These are phyloP conservation scores for Sarcoramphus papa DNA, from an alignment of 2,797 vertebrate genomes.

Conservation along the genomic window DNA sequence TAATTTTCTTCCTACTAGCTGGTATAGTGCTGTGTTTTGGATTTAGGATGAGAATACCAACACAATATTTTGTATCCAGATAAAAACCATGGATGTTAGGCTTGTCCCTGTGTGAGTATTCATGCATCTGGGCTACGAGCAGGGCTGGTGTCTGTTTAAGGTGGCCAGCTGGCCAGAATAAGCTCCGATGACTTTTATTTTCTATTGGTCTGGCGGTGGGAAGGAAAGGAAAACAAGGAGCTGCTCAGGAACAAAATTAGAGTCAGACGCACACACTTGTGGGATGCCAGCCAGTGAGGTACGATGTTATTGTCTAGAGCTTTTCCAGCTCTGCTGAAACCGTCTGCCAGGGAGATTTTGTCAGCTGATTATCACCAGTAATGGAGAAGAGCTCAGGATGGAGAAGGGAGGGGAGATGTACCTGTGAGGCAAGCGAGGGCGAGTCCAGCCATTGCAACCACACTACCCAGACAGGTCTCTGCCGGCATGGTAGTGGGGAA, in stretches of 20 bases:
- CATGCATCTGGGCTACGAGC: not conserved
- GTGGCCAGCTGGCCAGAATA: not conserved
- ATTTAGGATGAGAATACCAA: not conserved
- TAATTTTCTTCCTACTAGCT: too few relatives aligned
- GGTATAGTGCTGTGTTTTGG: too few relatives aligned
- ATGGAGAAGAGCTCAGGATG: not conserved
- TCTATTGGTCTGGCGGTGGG: not conserved
- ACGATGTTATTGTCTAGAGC: not conserved
- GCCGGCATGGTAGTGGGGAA: not conserved
- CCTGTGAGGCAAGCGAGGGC: fast-evolving
- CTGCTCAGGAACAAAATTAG: not conserved
- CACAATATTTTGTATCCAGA: not conserved
- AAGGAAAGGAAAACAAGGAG: not conserved
- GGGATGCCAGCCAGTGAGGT: not conserved
- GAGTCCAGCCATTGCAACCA: not conserved
- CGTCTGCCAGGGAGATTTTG: not conserved
- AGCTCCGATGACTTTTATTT: not conserved
- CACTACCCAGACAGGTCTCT: not conserved
- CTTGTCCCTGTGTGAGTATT: not conserved
- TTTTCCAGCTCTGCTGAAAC: not conserved
- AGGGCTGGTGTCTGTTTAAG: not conserved
- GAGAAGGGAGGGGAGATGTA: not conserved
- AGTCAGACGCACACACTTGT: not conserved
- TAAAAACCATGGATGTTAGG: not conserved
- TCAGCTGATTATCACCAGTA: not conserved